phyloP scores from a whole-genome alignment of 2,113 vertebrate genomes.

The Hyperoodon ampullatus region DNA sequence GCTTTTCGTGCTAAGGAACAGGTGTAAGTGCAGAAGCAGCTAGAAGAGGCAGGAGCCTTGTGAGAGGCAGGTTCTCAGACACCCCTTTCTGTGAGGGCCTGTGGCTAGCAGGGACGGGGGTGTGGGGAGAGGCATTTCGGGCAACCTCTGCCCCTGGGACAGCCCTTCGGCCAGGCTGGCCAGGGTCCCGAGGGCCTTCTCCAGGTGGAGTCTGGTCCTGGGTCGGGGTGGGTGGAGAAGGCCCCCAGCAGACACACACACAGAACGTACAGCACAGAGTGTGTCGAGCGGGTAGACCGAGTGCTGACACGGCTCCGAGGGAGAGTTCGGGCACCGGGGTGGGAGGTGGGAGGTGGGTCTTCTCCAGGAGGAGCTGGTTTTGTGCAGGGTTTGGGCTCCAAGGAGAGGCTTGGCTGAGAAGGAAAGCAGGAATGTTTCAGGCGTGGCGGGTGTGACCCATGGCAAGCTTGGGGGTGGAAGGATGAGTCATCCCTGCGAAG shows the following conservation, averaged over 20 bases:
- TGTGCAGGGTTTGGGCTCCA: background rate
- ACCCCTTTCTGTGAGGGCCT: background rate
- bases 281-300: fast-evolving
- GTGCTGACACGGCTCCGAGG: fast-evolving
- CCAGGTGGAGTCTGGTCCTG: background rate
- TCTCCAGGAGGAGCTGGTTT: background rate
- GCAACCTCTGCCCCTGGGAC: background rate
- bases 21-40: background rate
- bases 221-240: background rate
- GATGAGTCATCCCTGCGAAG: background rate
- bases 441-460: conserved; percentile 17
- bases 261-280: fast-evolving
- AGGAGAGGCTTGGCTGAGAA: background rate
- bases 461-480: conserved; percentile 17
- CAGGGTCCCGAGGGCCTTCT: background rate
- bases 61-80: background rate
- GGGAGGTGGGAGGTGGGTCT: background rate
- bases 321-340: background rate
- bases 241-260: background rate
- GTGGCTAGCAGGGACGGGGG: too few species aligned
- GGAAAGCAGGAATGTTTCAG: conserved; percentile 40
- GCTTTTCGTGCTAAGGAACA: background rate
- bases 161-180: background rate
- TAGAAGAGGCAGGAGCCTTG: background rate
- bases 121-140: background rate